Percentiles rank a stretch among this genome's conserved stretches.
Conservation (phyloP, 2,113 vertebrate species). For the Rhea americana region DNA sequence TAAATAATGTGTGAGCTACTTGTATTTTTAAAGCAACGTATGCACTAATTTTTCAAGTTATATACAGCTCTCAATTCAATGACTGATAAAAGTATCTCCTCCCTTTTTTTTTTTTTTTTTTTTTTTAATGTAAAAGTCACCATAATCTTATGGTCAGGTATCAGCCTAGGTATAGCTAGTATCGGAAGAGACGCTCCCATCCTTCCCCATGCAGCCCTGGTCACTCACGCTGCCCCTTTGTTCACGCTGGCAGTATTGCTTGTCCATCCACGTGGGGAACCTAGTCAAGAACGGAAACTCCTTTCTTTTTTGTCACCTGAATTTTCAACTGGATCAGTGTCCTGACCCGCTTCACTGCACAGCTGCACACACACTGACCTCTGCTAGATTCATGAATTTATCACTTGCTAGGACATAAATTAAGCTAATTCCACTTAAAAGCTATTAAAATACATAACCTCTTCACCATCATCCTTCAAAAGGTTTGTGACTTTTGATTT, state of each 20-base stretch:
- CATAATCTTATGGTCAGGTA: background rate
- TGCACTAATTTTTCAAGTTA: background rate
- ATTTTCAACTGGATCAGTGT: background rate
- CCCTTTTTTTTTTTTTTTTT: background rate
- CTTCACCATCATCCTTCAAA: background rate
- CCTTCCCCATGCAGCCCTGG: background rate
- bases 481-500: background rate
- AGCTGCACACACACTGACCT: background rate
- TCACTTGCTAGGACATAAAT: background rate
- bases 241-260: background rate
- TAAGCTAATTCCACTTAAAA: background rate
- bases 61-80: background rate
- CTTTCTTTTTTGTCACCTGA: background rate
- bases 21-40: background rate
- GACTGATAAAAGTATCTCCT: background rate
- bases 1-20: background rate
- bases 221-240: background rate
- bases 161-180: background rate
- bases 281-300: background rate
- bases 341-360: background rate
- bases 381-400: background rate
- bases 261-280: background rate
- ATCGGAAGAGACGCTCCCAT: background rate
- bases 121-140: background rate
- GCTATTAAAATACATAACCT: background rate